Percentiles rank a stretch among this genome's conserved stretches.
Conservation (phyloP, 1,140 invertebrate genomes). For the Atopsyche davidsoni region DNA sequence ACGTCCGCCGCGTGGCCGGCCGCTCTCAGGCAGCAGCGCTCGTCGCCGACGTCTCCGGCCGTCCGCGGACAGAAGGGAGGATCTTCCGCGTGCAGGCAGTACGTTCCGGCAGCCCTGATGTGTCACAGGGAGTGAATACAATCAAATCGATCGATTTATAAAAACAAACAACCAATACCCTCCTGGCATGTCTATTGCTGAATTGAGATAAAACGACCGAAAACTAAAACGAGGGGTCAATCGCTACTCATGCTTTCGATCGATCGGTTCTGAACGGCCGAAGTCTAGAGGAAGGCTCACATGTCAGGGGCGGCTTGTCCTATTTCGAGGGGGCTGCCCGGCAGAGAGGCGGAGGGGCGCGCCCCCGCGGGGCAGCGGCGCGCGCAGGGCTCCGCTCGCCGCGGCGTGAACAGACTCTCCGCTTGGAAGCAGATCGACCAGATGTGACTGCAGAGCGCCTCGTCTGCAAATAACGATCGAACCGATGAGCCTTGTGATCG, state of each 20-base stretch:
- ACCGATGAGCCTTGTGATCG: too few relatives aligned
- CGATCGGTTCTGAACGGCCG: background rate
- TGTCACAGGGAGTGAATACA: too few relatives aligned
- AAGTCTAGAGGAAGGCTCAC: too few relatives aligned
- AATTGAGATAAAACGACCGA: too few relatives aligned
- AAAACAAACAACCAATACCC: too few relatives aligned
- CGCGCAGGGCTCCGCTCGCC: slow-evolving; percentile 59
- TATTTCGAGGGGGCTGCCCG: slow-evolving; percentile 40
- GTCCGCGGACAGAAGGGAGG: slow-evolving; percentile 62
- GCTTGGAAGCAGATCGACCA: slow-evolving; percentile 70
- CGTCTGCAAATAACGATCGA: slow-evolving; percentile 45
- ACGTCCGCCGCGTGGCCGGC: slow-evolving; percentile 10
- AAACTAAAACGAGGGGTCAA: too few relatives aligned
- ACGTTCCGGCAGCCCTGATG: slow-evolving; percentile 58
- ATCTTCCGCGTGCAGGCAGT: slow-evolving; percentile 54
- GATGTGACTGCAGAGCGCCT: slow-evolving; percentile 66
- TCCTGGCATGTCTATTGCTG: too few relatives aligned
- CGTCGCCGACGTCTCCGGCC: slow-evolving; percentile 51
- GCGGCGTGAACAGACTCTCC: slow-evolving; percentile 52
- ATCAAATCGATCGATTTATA: too few relatives aligned
- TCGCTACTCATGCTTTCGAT: background rate
- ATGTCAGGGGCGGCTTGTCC: slow-evolving; percentile 47
- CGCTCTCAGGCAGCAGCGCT: slow-evolving; percentile 54
- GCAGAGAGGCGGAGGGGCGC: slow-evolving; percentile 42
- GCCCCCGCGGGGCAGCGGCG: slow-evolving; percentile 60